phyloP scores from a whole-genome alignment of 2,888 invertebrate species.

The Periphyllus acericola region DNA sequence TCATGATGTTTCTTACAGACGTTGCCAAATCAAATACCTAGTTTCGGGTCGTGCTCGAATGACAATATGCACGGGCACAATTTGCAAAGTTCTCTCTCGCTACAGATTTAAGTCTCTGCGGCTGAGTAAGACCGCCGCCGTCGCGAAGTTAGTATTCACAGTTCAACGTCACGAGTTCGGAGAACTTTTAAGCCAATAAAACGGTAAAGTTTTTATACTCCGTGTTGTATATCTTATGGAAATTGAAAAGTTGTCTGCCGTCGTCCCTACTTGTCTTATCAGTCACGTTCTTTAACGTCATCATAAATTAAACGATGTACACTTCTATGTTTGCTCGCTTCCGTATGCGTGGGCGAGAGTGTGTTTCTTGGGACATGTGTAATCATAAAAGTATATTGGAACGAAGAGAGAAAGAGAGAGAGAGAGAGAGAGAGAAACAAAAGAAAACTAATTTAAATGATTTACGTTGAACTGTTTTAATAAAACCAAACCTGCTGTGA shows the following conservation, averaged over 20 bases:
- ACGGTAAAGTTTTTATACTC: conserved; percentile 46
- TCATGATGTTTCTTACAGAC: too few species aligned
- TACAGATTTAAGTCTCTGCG: conserved; percentile 32
- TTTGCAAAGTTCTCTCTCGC: background rate
- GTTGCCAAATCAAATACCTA: background rate
- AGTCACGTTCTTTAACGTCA: conserved; percentile 45
- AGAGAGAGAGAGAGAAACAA: too few species aligned
- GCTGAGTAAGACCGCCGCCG: background rate
- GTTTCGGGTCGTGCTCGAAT: background rate
- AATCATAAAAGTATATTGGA: too few species aligned
- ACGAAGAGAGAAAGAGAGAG: too few species aligned
- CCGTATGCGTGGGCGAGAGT: background rate
- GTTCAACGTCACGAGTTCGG: conserved; percentile 28
- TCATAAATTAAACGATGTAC: conserved; percentile 42
- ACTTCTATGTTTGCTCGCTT: background rate
- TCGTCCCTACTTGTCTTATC: conserved; percentile 31
- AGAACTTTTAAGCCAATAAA: conserved; percentile 51
- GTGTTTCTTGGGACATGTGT: background rate
- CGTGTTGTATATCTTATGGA: conserved; percentile 28
- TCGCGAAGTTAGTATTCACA: conserved; percentile 44
- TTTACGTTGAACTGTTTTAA: too few species aligned
- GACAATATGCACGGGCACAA: background rate
- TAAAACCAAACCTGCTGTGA: too few species aligned
- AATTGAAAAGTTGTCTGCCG: conserved; percentile 45
- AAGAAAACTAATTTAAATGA: too few species aligned